Percentiles rank a stretch among this genome's conserved stretches.
These are phyloP conservation scores for Peromyscus californicus DNA, from an alignment of 2,113 vertebrate species.

Conservation along the genomic window DNA sequence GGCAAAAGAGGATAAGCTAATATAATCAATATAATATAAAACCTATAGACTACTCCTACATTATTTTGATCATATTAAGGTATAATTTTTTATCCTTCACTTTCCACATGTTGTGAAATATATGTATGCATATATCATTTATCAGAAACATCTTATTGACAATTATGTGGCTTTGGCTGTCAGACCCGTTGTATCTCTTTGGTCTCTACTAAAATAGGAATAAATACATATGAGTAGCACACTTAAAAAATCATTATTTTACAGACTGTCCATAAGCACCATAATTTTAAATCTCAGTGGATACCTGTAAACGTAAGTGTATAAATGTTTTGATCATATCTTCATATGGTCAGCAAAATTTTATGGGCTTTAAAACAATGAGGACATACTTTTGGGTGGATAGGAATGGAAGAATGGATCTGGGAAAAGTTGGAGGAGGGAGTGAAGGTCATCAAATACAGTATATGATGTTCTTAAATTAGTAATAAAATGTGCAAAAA, in stretches of 20 bases:
- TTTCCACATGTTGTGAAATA: neutral
- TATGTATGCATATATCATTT: neutral
- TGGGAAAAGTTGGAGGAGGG: neutral
- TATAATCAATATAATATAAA: neutral
- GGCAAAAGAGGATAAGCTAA: neutral
- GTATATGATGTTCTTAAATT: neutral
- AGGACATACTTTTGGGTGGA: neutral
- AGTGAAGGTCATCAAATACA: neutral
- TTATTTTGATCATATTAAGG: neutral
- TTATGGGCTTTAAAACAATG: neutral
- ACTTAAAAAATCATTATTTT: neutral
- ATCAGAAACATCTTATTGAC: neutral
- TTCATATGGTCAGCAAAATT: neutral
- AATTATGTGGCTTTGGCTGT: neutral
- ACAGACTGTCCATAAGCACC: too few relatives aligned
- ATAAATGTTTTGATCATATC: too few relatives aligned
- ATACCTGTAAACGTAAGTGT: too few relatives aligned
- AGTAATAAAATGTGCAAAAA: neutral
- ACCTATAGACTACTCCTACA: neutral
- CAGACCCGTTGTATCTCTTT: neutral
- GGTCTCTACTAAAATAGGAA: neutral
- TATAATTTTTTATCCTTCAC: neutral
- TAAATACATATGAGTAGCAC: neutral
- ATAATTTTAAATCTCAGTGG: too few relatives aligned
- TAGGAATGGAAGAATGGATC: neutral